Percentiles rank a stretch among this genome's conserved stretches.
phyloP scores from a whole-genome alignment of 2,797 vertebrate genomes.

The Toxotes lorentzi region DNA sequence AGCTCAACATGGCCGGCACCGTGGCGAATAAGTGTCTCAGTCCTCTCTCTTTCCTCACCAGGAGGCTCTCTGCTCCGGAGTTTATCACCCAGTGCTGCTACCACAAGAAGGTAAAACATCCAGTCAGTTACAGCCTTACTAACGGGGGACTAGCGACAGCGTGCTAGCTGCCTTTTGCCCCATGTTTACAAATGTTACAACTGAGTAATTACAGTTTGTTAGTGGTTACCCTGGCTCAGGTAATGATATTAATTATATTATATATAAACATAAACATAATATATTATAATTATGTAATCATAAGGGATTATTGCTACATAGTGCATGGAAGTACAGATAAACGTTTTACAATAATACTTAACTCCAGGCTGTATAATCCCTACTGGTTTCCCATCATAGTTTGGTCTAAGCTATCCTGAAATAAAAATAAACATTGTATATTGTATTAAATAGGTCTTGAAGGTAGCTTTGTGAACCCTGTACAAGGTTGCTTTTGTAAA shows the following conservation, averaged over 20 bases:
- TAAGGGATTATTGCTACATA: not conserved
- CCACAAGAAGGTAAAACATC: constrained; percentile 82
- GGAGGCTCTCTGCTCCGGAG: constrained; percentile 78
- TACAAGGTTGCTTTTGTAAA: not conserved
- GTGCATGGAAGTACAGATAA: not conserved
- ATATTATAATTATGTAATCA: too few relatives aligned
- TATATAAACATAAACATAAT: too few relatives aligned
- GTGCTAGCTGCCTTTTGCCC: not conserved
- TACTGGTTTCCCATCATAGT: not conserved
- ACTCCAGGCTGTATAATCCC: not conserved
- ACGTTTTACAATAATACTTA: not conserved
- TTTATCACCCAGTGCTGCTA: constrained; percentile 77
- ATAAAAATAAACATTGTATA: not conserved
- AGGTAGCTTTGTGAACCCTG: not conserved
- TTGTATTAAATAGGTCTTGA: not conserved
- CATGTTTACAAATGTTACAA: constrained; percentile 26
- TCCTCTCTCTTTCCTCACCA: constrained; percentile 74
- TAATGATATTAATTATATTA: too few relatives aligned
- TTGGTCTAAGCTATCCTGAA: not conserved
- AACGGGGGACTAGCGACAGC: too few relatives aligned
- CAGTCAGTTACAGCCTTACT: not conserved
- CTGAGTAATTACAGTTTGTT: not conserved
- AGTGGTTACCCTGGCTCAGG: not conserved
- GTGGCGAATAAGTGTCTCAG: constrained; percentile 72
- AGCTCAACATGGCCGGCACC: constrained; percentile 72